Percentiles rank a stretch among this genome's conserved stretches.
Evolutionary conservation across 2,797 vertebrate species (phyloP).

Genomic region (Amphiprion clarkii): DNA sequence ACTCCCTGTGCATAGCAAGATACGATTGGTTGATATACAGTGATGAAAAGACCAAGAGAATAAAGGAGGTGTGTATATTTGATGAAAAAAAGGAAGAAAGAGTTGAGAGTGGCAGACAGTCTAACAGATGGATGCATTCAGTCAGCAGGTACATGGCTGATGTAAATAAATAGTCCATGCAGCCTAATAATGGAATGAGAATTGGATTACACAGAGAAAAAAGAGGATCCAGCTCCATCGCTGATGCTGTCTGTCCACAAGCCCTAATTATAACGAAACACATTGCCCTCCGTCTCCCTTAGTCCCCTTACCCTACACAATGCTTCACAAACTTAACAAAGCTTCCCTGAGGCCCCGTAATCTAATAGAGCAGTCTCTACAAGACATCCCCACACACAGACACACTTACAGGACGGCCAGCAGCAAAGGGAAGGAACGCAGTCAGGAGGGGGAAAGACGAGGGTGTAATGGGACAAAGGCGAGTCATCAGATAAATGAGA

Average conservation of each 20-base stretch:
- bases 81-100: conserved; percentile 2
- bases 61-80: conserved; percentile 1
- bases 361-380: conserved; percentile 72
- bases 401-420: conserved; percentile 38
- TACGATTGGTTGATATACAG: conserved; percentile 45
- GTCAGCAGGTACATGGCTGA: conserved; percentile 22
- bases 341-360: conserved; percentile 69
- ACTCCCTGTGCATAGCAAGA: conserved; percentile 41
- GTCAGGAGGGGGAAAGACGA: conserved; percentile 48
- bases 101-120: background rate
- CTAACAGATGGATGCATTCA: conserved; percentile 11
- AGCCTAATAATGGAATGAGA: conserved; percentile 54
- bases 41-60: conserved; percentile 20
- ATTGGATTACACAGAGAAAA: conserved; percentile 58
- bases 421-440: conserved; percentile 41
- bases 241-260: conserved; percentile 50
- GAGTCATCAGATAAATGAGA: conserved; percentile 65
- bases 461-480: conserved; percentile 53
- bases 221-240: conserved; percentile 40
- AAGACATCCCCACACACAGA: conserved; percentile 45
- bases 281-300: conserved; percentile 43
- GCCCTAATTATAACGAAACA: conserved; percentile 58
- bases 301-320: conserved; percentile 51
- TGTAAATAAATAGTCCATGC: conserved; percentile 38
- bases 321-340: conserved; percentile 68